Base-by-base conservation (phyloP, 1,140 invertebrate genomes). In the Apis cerana region DNA sequence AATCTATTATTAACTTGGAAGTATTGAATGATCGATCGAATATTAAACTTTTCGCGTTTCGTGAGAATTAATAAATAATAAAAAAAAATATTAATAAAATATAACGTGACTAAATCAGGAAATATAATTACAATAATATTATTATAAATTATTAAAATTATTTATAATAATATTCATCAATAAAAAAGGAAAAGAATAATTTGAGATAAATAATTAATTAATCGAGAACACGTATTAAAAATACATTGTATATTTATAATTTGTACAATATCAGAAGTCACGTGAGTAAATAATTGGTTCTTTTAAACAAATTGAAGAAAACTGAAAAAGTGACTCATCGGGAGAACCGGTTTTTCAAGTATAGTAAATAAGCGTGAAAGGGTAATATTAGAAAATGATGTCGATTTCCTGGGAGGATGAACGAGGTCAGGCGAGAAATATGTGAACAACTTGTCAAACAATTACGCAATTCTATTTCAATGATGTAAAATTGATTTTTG, bases 391-490 rank as follows among this genome's bases (percentile, higher is more conserved):
- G 52, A 56, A 72, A 72, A 27, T 15, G 70, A 72, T 72, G 50
- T 33, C 23, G 21, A 33, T 58, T 48, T 13, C 62, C 23, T 3
- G 19, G 7, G 3, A 23, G 23, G 17, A 58, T 23, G 21, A 12
- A 43, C 50, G 50, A 77, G 50, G 75, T 5, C 50, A 54, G 33
- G 75, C 33, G n/a, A 43, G 33, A 59, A 59, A 78, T 27, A 65
- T 78, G 76, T n/a, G 17, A 78, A 78, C 11, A 23, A n/a, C 21
- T 10, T 15, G 54, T 59, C 65, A 77, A 68, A 68, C 43, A 78
- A 70, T 78, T 70, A 56, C 17, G n/a, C 2, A 70, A 78, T 69
- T 43, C 15, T n/a, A 15, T n/a, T 9, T 1, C 12, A 2, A 4
- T 1, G 11, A 48, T 27, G 54, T 17, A n/a, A 59, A 70, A 43